phyloP scores from a whole-genome alignment of 2,888 invertebrate genomes.

The Parthenolecanium corni region DNA sequence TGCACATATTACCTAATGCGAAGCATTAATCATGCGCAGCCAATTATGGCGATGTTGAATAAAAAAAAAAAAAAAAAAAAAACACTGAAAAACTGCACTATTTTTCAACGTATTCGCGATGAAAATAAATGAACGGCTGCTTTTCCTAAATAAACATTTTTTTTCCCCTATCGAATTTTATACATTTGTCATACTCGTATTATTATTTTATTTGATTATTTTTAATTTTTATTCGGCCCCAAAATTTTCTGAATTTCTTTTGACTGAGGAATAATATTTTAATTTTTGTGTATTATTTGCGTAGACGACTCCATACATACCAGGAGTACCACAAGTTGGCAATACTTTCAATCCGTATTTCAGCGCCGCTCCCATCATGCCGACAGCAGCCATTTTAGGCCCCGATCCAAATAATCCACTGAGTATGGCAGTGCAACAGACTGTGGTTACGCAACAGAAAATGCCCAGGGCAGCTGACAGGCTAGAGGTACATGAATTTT shows the following conservation, averaged over 20 bases:
- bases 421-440: slow-evolving; percentile 67
- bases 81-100: no score
- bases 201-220: no score
- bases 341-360: slow-evolving; percentile 86
- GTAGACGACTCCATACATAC: slow-evolving; percentile 63
- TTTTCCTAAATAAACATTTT: no score
- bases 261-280: background rate
- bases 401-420: slow-evolving; percentile 79
- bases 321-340: slow-evolving; percentile 75
- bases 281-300: slow-evolving; percentile 39
- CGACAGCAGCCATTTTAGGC: slow-evolving; percentile 57
- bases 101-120: no score
- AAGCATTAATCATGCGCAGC: no score
- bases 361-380: slow-evolving; percentile 55
- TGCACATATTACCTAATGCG: no score
- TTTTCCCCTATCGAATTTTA: no score
- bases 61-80: no score
- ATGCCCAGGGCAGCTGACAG: slow-evolving; percentile 79
- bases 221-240: background rate
- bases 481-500: slow-evolving; percentile 79
- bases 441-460: slow-evolving; percentile 78
- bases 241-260: background rate
- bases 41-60: background rate
- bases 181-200: no score
- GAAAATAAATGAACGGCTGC: no score